Evolutionary conservation across 2,797 vertebrate genomes (phyloP), one percentile per base, ranked within the genome.

Genomic region (Parambassis ranga): DNA sequence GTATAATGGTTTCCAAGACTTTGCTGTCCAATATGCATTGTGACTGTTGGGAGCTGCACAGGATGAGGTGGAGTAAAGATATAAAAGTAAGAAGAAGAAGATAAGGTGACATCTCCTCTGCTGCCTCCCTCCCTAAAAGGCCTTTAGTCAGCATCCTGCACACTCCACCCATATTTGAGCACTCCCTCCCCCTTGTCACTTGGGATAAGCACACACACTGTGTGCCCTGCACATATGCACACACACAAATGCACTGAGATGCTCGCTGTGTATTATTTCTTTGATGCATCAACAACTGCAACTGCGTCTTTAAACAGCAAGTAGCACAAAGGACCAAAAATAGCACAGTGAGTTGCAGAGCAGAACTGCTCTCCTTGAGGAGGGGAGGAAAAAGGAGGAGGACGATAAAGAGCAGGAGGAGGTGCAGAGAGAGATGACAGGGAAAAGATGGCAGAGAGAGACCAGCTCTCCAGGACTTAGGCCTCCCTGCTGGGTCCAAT

Each of bases 281-380:
- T 82, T 82, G 77, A 81, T 77, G 82, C 87, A 79, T 63, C 78
- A 87, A 90, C 85, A 90, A 87, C 85, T 81, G 85, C 85, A 89
- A 89, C 88, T 88, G 87, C 47, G 70, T 91, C 89, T 92, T 91
- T 91, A 89, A 91, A 89, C 86, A 82, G 89, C 84, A 93, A 92
- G 90, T 91, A 90, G 90, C 90, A 92, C 91, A 92, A 92, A 91
- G 81, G 81, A 90, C 91, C 91, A 91, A 91, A 93, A 94, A 94
- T 93, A 94, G 90, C 90, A 58, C 85, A 71, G 78, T 39, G 70
- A 88, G 89, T 89, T 91, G 86, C 90, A 88, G 90, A 92, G 88
- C 87, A 90, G 83, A 90, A 81, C 71, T 87, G 88, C 80, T 86
- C 80, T 88, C 78, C 89, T 91, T 85, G 75, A 85, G 71, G 73